Evolutionary conservation across 1,140 invertebrate genomes (phyloP), one percentile per base, ranked within the genome.

Genomic region (Pseudomyrmex gracilis): DNA sequence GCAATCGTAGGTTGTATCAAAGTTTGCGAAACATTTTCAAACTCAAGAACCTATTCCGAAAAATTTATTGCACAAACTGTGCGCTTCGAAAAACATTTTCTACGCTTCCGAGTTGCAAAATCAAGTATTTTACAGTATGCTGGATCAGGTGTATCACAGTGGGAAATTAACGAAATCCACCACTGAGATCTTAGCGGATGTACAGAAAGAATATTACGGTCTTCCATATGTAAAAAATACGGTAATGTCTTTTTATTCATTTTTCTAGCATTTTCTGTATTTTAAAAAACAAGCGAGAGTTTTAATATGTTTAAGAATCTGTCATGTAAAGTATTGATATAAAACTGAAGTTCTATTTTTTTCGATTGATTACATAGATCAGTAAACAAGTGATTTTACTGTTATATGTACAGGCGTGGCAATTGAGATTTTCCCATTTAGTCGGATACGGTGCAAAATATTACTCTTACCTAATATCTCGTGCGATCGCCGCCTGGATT

Each of bases 401-500:
- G 20, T 45, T 49, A 55, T 68, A 49, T 88, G 93, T 93, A 24
- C 90, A 97, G 96, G 98, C 99, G 12, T 99, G 98, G 98, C 99
- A 99, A 92, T 95, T 99, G 82, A 95, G 99, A 66, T 99, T 99
- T 95, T 97, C 98, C 77, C 99, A 99, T 94, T 94, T 99, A 47
- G 98, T 99, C 7, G 98, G 98, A 2, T 99, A 99, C 94, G 99
- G 99, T 47, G 98, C 98, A 0, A 99, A 99, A 94, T 99, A 99
- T 94, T 99, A 99, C 93, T 98, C 99, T 0, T 99, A 99, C 94
- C 94, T 99, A 64, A 97, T 99, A 90, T 99, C 99, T 0, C 96
- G 98, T 87, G 98, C 98, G 22, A 96, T 99, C 55, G 98, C 99
- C 0, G 97, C 98, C 43, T 97, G 97, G 95, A 98, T 99, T 84